Evolutionary conservation across 53 echinoderm and acorn worm species (phyloP), one percentile per base, ranked within the genome.

Genomic region (Holothuria leucospilota): DNA sequence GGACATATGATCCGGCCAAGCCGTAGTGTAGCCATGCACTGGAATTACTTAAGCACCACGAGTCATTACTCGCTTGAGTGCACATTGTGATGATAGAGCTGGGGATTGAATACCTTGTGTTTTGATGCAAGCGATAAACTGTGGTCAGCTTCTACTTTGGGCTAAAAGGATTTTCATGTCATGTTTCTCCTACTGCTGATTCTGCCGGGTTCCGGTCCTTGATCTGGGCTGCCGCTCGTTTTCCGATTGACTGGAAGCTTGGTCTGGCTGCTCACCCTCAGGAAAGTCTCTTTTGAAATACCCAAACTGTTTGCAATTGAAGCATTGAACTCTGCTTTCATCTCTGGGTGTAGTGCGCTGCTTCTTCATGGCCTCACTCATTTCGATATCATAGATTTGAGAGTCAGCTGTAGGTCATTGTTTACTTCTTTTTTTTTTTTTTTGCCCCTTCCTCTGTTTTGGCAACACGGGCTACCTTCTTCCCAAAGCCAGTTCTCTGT

Each of bases 251-350:
- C 51, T 18, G 11, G 26, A 38, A 18, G 16, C 29, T 69, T 69
- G 34, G 24, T 16, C 28, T 8, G 24, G 21, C 4, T 71, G 5
- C 14, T 82, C 71, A 10, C 26, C 20, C 42, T 63, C 40, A 56
- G 86, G 86, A 59, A 87, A 87, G n/a, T 91, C 34, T 23, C 87
- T 66, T 39, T 62, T 66, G 18, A 74, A 56, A 34, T 91, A 87
- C 41, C 88, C 91, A 27, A 58, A 77, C 62, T 84, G 42, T 26
- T 84, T 71, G 60, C 91, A 91, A 18, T 41, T 46, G 23, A 52
- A 91, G 39, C 91, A 91, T 62, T 87, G 71, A 3, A 78, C 42
- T 11, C 71, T 60, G 6, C 39, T 38, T 12, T 20, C 25, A 15
- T 69, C 51, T 18, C 25, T 71, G 20, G 39, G 56, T 18, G 59